Evolutionary conservation across 2,113 vertebrate genomes (phyloP).

Genomic region (Mesembrinibis cayennensis): DNA sequence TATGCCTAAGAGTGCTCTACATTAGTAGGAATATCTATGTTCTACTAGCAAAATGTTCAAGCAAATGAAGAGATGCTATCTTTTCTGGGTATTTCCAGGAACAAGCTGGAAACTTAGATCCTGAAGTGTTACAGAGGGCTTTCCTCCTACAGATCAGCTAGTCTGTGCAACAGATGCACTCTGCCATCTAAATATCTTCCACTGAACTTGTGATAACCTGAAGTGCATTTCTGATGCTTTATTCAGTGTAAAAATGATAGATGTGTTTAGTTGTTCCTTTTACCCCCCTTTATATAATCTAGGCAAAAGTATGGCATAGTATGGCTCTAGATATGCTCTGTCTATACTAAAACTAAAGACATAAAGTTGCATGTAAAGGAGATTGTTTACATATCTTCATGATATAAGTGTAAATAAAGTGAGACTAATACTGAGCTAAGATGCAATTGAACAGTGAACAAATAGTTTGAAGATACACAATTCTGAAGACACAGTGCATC

Average conservation of each 20-base stretch:
- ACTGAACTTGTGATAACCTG: not conserved
- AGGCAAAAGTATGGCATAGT: not conserved
- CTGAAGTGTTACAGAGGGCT: not conserved
- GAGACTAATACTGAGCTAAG: not conserved
- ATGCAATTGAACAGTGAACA: not conserved
- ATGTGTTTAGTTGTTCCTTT: not conserved
- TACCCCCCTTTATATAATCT: not conserved
- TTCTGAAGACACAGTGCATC: not conserved
- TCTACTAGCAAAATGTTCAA: not conserved
- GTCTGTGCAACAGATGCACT: not conserved
- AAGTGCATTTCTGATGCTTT: not conserved
- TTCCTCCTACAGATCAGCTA: not conserved
- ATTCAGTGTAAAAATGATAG: not conserved
- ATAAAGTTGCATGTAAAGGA: not conserved
- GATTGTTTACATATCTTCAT: not conserved
- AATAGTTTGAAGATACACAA: not conserved
- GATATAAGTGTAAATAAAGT: not conserved
- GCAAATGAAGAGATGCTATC: not conserved
- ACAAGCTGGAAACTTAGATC: not conserved
- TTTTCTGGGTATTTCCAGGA: not conserved
- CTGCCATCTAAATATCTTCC: not conserved
- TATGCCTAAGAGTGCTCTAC: not conserved
- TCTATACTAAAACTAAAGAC: not conserved
- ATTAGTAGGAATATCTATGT: not conserved
- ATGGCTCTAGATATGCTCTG: not conserved